Conservation (phyloP, 2,113 vertebrate genomes). For the Pelecanus crispus region DNA sequence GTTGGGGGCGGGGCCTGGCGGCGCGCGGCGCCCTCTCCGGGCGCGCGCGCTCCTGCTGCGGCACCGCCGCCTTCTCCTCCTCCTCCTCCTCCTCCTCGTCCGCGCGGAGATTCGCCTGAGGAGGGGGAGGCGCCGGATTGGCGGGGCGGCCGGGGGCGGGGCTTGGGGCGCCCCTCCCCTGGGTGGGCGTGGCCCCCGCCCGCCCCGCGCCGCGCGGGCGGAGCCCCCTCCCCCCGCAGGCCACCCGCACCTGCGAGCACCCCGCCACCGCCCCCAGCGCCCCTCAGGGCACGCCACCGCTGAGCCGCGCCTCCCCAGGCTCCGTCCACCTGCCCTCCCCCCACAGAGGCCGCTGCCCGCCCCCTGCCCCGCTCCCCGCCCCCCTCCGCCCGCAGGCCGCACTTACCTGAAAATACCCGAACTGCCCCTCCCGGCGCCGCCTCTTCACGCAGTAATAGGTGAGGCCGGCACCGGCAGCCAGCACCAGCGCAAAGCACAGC, state of each 20-base stretch:
- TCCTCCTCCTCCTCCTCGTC: neutral
- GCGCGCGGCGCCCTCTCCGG: neutral
- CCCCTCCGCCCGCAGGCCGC: too few species aligned
- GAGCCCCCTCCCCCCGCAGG: too few species aligned
- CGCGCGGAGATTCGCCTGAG: neutral
- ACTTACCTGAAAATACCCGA: constrained; percentile 1
- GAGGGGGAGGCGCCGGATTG: neutral
- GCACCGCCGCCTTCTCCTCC: neutral
- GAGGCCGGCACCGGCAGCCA: neutral
- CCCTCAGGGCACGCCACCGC: too few species aligned
- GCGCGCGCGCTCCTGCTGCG: neutral
- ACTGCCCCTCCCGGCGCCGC: neutral
- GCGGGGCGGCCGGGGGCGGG: neutral
- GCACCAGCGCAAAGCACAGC: neutral
- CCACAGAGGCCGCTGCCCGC: too few species aligned
- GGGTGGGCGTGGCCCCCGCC: too few species aligned
- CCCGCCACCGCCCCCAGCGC: neutral
- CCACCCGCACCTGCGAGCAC: too few species aligned
- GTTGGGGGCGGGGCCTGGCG: neutral
- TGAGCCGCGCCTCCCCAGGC: too few species aligned
- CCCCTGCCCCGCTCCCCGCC: too few species aligned
- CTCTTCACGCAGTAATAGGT: neutral
- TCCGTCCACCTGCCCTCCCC: neutral
- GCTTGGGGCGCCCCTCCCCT: too few species aligned
- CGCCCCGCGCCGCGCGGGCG: too few species aligned